Evolutionary conservation across 2,888 invertebrate genomes (phyloP).

Genomic region (Hermaeophaga mercurialis): DNA sequence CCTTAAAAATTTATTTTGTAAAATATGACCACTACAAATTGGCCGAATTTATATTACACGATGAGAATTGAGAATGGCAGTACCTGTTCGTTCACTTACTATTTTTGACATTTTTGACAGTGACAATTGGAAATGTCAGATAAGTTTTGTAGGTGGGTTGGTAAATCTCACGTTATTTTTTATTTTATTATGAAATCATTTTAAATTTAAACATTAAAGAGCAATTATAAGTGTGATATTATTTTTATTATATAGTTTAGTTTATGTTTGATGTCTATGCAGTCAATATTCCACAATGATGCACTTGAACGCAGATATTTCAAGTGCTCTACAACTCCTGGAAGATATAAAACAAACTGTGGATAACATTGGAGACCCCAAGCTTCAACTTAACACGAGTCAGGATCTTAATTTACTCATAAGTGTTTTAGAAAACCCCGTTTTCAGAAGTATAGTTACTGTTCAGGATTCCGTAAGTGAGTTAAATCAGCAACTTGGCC

Average conservation of each 20-base stretch:
- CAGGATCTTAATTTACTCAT: conserved; percentile 84
- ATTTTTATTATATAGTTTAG: conserved; percentile 1
- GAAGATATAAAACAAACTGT: conserved; percentile 87
- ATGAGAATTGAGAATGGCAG: no score
- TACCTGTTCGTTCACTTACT: no score
- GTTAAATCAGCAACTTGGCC: conserved; percentile 82
- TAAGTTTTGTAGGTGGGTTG: background rate
- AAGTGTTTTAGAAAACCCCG: conserved; percentile 85
- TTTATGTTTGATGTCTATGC: conserved; percentile 1
- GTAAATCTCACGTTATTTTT: background rate
- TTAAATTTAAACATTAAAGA: background rate
- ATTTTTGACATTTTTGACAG: no score
- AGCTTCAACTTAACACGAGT: conserved; percentile 73
- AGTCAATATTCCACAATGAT: conserved; percentile 48
- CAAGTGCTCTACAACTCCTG: conserved; percentile 85
- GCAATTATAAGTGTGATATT: background rate
- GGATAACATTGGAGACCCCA: conserved; percentile 82
- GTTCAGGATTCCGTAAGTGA: conserved; percentile 90
- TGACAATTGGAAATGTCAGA: background rate
- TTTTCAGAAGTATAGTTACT: conserved; percentile 87
- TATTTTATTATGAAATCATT: conserved; percentile 4
- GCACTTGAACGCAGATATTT: conserved; percentile 75
- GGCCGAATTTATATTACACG: no score
- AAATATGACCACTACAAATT: no score
- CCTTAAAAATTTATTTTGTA: no score